These are phyloP conservation scores for Heliconius erato DNA, from an alignment of 2,888 invertebrate species.

Conservation along the genomic window DNA sequence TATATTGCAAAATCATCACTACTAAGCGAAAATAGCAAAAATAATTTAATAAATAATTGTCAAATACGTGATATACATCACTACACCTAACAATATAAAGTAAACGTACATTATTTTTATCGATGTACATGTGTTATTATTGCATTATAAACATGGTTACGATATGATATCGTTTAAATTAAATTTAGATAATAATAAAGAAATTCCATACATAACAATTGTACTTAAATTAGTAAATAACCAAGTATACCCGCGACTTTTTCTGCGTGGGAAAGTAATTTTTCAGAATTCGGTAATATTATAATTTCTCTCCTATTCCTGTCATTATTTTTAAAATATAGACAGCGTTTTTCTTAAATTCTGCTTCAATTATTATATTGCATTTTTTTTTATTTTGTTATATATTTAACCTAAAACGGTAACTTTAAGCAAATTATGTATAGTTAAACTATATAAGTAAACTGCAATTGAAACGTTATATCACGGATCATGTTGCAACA, in stretches of 20 bases:
- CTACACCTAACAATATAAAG: not conserved
- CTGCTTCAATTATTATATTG: too few species aligned
- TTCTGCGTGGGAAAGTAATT: too few species aligned
- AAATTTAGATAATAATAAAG: not conserved
- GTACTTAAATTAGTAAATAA: too few species aligned
- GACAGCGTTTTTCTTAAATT: too few species aligned
- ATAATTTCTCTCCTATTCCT: too few species aligned
- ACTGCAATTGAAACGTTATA: constrained; percentile 61
- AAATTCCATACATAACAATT: too few species aligned
- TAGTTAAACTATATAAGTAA: constrained; percentile 48
- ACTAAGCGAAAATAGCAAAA: too few species aligned
- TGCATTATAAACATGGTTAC: constrained; percentile 1
- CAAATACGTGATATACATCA: not conserved
- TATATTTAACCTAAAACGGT: not conserved
- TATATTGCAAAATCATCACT: not conserved
- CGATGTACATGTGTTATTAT: constrained; percentile 10
- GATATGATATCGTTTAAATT: constrained; percentile 9
- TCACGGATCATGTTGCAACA: constrained; percentile 63
- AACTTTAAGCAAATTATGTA: not conserved
- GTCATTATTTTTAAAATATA: too few species aligned
- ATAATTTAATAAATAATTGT: constrained; percentile 3
- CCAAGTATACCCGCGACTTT: too few species aligned
- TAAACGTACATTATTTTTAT: not conserved
- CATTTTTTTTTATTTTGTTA: not conserved
- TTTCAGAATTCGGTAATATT: too few species aligned